These are phyloP conservation scores for Trichopoda pennipes DNA, from an alignment of 2,888 invertebrate species.

Conservation along the genomic window DNA sequence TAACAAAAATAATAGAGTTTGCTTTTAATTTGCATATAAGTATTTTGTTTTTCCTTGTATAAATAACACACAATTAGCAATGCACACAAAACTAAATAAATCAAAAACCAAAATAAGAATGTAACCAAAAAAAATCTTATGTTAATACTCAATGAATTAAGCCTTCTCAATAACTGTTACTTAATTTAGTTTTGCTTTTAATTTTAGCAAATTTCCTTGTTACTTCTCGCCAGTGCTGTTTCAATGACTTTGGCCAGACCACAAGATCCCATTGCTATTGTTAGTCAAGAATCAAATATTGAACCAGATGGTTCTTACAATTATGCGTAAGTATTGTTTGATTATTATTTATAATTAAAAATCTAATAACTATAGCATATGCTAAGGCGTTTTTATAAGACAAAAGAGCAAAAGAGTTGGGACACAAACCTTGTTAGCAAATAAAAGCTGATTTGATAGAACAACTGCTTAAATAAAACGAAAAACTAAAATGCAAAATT, in stretches of 20 bases:
- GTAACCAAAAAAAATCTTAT: not conserved
- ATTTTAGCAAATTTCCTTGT: constrained; percentile 76
- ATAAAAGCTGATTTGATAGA: not conserved
- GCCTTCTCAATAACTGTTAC: too few relatives aligned
- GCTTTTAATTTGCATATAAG: constrained; percentile 50
- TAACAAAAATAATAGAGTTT: constrained; percentile 25
- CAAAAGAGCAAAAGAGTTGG: constrained; percentile 72
- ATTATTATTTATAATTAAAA: not conserved
- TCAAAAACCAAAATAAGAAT: not conserved
- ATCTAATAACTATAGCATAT: constrained; percentile 65
- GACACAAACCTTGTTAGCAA: constrained; percentile 66
- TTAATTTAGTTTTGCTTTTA: not conserved
- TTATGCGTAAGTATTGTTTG: constrained; percentile 83
- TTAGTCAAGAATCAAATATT: constrained; percentile 87
- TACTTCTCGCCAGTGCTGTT: constrained; percentile 75
- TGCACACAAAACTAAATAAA: not conserved
- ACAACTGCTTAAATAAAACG: too few relatives aligned
- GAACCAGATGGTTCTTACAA: constrained; percentile 87
- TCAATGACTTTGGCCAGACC: constrained; percentile 82
- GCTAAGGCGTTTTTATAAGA: constrained; percentile 54
- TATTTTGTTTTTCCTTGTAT: not conserved
- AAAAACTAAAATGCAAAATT: too few relatives aligned
- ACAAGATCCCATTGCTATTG: constrained; percentile 85
- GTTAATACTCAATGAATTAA: too few relatives aligned
- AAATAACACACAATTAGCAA: constrained; percentile 29